Base-by-base conservation (phyloP, 2,797 vertebrate genomes). In the Rhincodon typus region DNA sequence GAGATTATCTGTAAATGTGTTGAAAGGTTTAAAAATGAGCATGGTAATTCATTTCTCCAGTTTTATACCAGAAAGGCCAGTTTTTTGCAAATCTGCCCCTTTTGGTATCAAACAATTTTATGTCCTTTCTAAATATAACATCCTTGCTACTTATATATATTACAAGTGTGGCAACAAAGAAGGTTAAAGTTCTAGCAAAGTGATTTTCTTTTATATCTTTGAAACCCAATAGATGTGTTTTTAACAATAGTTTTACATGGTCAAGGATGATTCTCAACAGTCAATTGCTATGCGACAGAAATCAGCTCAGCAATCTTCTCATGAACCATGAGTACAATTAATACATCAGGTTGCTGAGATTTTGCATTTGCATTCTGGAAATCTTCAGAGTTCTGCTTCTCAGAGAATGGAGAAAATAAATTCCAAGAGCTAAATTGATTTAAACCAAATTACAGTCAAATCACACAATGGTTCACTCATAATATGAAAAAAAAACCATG, bases 401-500 rank as follows among this genome's bases (percentile, higher is more conserved):
- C 86, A 96, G 13, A 30, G 62, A 46, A 10, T n/a, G 38, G 72
- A 69, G 72, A 95, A 96, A 97, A 96, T 96, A 96, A 96, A 97
- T 97, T 96, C 96, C 96, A 96, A 96, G 95, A 66, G 84, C 21
- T 95, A 96, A 96, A 97, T 96, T 96, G 96, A 96, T 97, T 96
- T 96, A 96, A 97, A 96, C 96, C 96, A 95, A 96, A 57, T 90
- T 96, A 96, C 95, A 96, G 96, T 95, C 97, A 94, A 96, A 82
- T 96, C 96, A 96, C 97, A 97, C 96, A 97, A 97, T 97, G 97
- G 97, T 97, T 97, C 96, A 97, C 97, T 97, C 97, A 96, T 96
- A 96, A 97, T 96, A 96, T 50, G 96, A 96, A 97, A 97, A 38
- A 96, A 97, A 96, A 97, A 97, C 97, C 97, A 97, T 42, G 27